Conservation (phyloP, 2,888 invertebrate genomes). For the Vannuccia rotundouncinata region DNA sequence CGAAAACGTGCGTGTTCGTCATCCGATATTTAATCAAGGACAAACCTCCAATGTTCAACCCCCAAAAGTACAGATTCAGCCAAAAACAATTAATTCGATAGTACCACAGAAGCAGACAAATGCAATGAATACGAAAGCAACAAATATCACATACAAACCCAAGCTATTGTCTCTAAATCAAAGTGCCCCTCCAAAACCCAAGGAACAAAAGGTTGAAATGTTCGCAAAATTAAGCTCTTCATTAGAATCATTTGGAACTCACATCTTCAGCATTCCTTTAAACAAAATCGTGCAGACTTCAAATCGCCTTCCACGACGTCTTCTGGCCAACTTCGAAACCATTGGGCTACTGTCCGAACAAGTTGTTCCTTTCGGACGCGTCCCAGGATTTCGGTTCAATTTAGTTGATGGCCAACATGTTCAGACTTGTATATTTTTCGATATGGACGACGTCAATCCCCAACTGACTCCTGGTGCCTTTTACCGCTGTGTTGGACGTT, state of each 20-base stretch:
- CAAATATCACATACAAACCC: no score
- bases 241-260: background rate
- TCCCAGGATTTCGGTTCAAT: background rate
- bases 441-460: background rate
- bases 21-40: no score
- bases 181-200: no score
- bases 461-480: background rate
- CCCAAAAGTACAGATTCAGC: no score
- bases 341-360: background rate
- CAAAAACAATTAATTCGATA: no score
- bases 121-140: no score
- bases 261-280: background rate
- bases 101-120: no score
- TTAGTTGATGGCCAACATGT: slow-evolving; percentile 9
- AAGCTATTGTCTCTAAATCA: no score
- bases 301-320: background rate
- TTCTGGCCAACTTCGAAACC: background rate
- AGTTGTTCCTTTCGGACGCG: background rate
- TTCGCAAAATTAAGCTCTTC: background rate
- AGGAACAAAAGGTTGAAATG: background rate
- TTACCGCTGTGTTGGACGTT: slow-evolving; percentile 5
- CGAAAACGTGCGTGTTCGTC: no score
- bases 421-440: background rate
- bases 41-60: no score
- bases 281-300: background rate